Evolutionary conservation across 2,113 vertebrate genomes (phyloP), one percentile per base, ranked within the genome.

Genomic region (Apteryx owenii): DNA sequence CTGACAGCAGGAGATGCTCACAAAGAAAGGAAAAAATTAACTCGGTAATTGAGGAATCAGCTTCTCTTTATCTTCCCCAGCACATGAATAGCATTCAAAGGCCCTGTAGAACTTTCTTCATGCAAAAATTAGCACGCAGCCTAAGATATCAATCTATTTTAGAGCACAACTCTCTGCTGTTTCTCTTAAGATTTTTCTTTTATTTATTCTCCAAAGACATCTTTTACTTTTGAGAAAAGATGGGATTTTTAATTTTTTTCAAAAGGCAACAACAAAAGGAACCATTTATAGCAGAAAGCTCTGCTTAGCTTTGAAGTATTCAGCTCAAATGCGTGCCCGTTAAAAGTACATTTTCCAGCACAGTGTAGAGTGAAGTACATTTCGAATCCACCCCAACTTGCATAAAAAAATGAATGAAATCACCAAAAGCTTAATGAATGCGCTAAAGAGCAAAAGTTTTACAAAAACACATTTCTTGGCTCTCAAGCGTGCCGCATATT

Each of bases 131-230:
- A 90, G 82, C 88, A 78, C 64, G 42, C 31, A 77, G 96, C 58
- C 80, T 73, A 80, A 95, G 93, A 95, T 92, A 84, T 14, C n/a
- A 31, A 93, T 95, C 93, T 94, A 36, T 86, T 95, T 82, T 46
- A 87, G 88, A 97, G 68, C 83, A 83, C 80, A 95, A 95, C 53
- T 86, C 70, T 65, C 81, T 28, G 86, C 61, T 96, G 79, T n/a
- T 93, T 91, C 87, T 83, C 81, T 89, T 87, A 4, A 88, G 53
- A 80, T 85, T 88, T 70, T 68, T 89, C 91, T 94, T 87, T 88
- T 88, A 94, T 92, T 96, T 93, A 42, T 91, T 75, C 95, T 95
- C 95, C 85, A 94, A 94, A 97, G 85, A 56, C 69, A 86, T 87
- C 85, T 95, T 61, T 51, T 33, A 36, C 80, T 95, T 92, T 64